These are phyloP conservation scores for Oreochromis aureus DNA, from an alignment of 2,113 vertebrate species.

Conservation along the genomic window DNA sequence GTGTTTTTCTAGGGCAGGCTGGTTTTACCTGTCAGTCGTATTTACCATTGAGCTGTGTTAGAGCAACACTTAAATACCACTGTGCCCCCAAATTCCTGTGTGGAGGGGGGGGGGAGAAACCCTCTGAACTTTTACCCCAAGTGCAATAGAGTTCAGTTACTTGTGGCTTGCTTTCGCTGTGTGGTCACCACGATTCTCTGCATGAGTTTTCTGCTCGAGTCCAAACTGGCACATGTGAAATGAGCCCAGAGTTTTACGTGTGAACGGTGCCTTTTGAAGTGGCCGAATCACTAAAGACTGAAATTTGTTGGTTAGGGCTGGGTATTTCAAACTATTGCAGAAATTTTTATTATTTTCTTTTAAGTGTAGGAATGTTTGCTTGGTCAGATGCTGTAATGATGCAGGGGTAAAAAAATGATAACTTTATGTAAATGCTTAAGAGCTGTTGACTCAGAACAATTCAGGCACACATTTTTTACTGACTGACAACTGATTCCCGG, in stretches of 20 bases:
- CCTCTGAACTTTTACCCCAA: not conserved
- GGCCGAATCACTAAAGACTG: conserved; percentile 47
- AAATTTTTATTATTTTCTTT: rapidly evolving
- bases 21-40: not conserved
- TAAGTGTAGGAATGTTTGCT: not conserved
- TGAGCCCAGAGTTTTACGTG: conserved; percentile 38
- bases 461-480: not conserved
- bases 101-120: rapidly evolving
- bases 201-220: not conserved
- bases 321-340: conserved; percentile 60
- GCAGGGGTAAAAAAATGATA: rapidly evolving
- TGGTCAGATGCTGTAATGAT: not conserved
- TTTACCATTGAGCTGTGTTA: conserved; percentile 2
- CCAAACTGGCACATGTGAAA: not conserved
- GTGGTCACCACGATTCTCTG: not conserved
- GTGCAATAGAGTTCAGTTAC: not conserved
- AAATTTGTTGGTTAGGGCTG: conserved; percentile 56
- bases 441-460: not conserved
- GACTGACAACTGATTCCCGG: not conserved
- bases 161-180: not conserved
- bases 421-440: not conserved
- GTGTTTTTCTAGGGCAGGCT: not conserved
- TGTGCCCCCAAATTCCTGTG: not conserved
- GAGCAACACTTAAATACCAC: not conserved
- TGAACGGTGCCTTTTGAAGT: conserved; percentile 87